Evolutionary conservation across 2,113 vertebrate genomes (phyloP), one percentile per base, ranked within the genome.

Genomic region (Nothoprocta pentlandii): DNA sequence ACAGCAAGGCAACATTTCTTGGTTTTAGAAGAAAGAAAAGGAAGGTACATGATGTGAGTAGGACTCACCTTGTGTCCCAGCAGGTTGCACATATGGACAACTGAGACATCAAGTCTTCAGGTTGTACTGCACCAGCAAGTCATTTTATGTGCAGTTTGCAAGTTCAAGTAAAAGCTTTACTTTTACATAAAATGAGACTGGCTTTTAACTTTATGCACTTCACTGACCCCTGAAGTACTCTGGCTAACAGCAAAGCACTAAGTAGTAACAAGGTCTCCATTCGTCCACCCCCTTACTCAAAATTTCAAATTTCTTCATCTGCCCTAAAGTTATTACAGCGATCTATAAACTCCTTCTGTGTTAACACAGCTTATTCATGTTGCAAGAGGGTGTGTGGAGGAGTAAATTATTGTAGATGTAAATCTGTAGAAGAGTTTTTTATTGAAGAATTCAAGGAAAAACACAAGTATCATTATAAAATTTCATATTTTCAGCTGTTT

Each of bases 401-500:
- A 75, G 5, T 47, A 62, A 68, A 56, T 46, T 64, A 26, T 32
- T 74, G 30, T 49, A 49, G 56, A 11, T 79, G 39, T 12, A 59
- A 58, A 53, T 5, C 34, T 30, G 63, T 54, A 81, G 78, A 74
- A 16, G 15, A 44, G 71, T 4, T 12, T 78, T 61, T 56, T 44
- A 23, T 74, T 80, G 25, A 58, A 66, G 47, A 42, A 62, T 16
- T 58, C 10, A 58, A 63, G 13, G 53, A n/a, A 91, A 81, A 70
- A 59, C 17, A 47, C 21, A 41, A 30, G 20, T 68, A 36, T 42
- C 56, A 62, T 32, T 61, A 21, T 58, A 90, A 87, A 32, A 25
- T 47, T 69, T 92, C 59, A 71, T 51, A 85, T 80, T 92, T 83
- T 92, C 68, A 87, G 10, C 66, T 70, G 53, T 49, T 49, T 49